A percentile compares a stretch with the other conserved stretches of the same genome.
These are phyloP conservation scores for Pseudopodoces humilis DNA, from an alignment of 2,113 vertebrate species.

Conservation along the genomic window DNA sequence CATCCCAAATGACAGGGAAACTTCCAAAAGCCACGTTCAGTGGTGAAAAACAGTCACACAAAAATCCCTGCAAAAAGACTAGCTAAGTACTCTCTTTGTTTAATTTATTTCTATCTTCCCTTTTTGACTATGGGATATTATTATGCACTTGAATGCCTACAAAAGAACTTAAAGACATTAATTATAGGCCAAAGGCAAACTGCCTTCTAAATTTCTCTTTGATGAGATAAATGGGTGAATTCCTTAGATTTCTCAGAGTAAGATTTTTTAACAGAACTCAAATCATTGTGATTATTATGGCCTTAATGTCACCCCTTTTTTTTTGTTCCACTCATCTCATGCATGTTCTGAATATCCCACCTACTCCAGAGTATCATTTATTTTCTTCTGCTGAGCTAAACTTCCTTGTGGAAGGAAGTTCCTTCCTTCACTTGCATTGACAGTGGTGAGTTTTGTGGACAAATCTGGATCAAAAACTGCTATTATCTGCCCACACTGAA, in stretches of 20 bases:
- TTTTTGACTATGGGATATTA: not conserved
- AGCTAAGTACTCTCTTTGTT: not conserved
- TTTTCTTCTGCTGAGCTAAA: not conserved
- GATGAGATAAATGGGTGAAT: not conserved
- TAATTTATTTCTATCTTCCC: not conserved
- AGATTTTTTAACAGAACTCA: not conserved
- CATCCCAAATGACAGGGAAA: not conserved
- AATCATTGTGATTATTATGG: not conserved
- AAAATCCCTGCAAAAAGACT: not conserved
- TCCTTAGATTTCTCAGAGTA: not conserved
- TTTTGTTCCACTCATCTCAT: not conserved
- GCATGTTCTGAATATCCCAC: not conserved
- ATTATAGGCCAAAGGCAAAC: not conserved
- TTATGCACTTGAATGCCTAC: not conserved
- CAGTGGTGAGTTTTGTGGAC: not conserved
- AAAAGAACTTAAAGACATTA: not conserved
- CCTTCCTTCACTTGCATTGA: not conserved
- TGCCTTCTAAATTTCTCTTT: not conserved
- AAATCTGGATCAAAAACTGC: not conserved
- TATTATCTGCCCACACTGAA: not conserved
- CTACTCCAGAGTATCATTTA: not conserved
- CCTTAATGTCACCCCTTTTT: not conserved
- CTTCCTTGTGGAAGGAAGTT: not conserved
- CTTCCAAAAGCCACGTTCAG: not conserved
- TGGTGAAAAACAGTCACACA: not conserved